Percentiles rank a stretch among this genome's conserved stretches.
phyloP scores from a whole-genome alignment of 2,888 invertebrate species.

The Fragum whitleyi region DNA sequence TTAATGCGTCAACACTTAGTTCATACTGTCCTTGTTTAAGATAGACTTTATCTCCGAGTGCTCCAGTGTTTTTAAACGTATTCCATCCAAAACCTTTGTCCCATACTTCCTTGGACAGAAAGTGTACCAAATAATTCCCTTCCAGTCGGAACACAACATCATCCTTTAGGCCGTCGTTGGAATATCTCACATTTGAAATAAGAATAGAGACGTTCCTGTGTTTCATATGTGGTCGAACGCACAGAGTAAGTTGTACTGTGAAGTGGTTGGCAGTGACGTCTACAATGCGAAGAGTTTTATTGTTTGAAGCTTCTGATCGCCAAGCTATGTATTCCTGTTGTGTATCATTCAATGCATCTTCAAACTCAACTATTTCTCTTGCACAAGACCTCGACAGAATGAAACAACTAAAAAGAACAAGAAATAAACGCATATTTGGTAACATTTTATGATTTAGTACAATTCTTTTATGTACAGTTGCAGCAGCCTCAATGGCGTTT shows the following conservation, averaged over 20 bases:
- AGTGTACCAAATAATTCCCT: constrained; percentile 10
- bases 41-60: background rate
- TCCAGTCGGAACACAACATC: constrained; percentile 5
- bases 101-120: background rate
- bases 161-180: constrained; percentile 34
- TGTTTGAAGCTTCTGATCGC: constrained; percentile 53
- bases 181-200: constrained; percentile 26
- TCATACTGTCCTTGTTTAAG: constrained; percentile 14
- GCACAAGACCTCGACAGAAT: background rate
- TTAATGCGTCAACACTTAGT: constrained; percentile 7
- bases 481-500: background rate
- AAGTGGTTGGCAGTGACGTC: background rate
- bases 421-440: background rate
- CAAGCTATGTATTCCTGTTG: constrained; percentile 40
- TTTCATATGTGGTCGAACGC: constrained; percentile 1
- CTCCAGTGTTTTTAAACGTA: constrained; percentile 13
- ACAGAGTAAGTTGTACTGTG: constrained; percentile 20
- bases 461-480: too few relatives aligned
- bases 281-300: constrained; percentile 41
- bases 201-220: background rate
- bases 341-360: constrained; percentile 25
- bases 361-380: constrained; percentile 40
- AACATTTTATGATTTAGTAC: background rate
- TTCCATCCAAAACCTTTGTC: constrained; percentile 34
- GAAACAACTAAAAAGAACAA: background rate